Evolutionary conservation across 2,113 vertebrate genomes (phyloP).

Genomic region (Pholis gunnellus): DNA sequence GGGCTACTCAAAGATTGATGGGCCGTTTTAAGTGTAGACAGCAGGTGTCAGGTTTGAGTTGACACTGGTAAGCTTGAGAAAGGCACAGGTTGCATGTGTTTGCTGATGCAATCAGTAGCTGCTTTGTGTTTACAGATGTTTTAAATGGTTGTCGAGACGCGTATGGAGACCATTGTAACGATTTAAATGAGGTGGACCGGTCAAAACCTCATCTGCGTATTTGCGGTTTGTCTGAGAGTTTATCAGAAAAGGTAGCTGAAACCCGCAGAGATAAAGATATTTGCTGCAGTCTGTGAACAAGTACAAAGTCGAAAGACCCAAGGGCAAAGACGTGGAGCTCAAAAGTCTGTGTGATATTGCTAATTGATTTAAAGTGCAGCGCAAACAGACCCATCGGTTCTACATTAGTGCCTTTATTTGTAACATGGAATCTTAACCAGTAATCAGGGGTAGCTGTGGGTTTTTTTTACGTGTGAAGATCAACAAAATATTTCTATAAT

Average conservation of each 20-base stretch:
- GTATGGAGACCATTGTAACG: conserved; percentile 21
- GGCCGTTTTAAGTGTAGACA: background rate
- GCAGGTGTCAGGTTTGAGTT: conserved; percentile 14
- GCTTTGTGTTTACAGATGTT: conserved; percentile 72
- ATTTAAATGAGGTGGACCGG: conserved; percentile 17
- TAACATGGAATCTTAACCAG: background rate
- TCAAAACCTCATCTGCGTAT: conserved; percentile 45
- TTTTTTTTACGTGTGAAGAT: background rate
- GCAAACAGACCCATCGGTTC: background rate
- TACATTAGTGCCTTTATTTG: background rate
- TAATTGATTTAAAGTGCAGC: background rate
- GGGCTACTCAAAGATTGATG: background rate
- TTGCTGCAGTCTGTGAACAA: conserved; percentile 21
- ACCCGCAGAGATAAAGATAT: conserved; percentile 33
- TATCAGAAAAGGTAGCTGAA: conserved; percentile 39
- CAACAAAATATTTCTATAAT: background rate
- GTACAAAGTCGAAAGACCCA: conserved; percentile 37
- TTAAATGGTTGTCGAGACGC: conserved; percentile 61
- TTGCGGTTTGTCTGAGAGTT: conserved; percentile 38
- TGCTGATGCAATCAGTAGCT: conserved; percentile 62
- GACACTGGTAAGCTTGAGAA: conserved; percentile 47
- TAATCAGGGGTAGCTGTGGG: background rate
- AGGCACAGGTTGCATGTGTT: conserved; percentile 57
- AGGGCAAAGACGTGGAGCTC: conserved; percentile 30
- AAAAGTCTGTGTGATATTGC: background rate